phyloP scores from a whole-genome alignment of 2,113 vertebrate genomes.

The Crotalus helleri region DNA sequence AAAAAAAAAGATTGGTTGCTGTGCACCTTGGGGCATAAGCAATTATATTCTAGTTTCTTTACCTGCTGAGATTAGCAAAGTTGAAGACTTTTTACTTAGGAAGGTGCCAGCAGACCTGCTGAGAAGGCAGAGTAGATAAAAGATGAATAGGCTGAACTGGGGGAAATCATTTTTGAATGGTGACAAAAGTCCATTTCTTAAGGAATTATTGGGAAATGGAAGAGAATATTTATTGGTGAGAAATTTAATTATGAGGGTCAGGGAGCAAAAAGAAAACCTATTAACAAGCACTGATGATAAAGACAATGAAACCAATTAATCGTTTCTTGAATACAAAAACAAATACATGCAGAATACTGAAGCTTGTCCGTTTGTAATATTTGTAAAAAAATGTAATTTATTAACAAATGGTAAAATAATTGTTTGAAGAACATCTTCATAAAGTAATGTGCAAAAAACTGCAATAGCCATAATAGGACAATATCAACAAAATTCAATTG shows the following conservation, averaged over 20 bases:
- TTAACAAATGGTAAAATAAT: not conserved
- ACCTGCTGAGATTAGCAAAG: constrained; percentile 11
- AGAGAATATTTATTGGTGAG: not conserved
- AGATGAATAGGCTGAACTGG: not conserved
- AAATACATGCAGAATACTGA: not conserved
- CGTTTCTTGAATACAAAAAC: not conserved
- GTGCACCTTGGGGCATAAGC: not conserved
- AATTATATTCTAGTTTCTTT: constrained; percentile 5
- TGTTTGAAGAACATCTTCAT: not conserved
- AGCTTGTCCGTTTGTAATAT: not conserved
- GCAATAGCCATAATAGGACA: not conserved
- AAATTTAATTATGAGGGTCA: not conserved
- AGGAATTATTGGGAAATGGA: not conserved
- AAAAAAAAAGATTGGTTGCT: not conserved
- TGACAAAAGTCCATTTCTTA: not conserved
- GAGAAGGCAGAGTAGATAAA: not conserved
- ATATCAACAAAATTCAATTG: not conserved
- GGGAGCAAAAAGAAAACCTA: not conserved
- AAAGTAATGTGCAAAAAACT: not conserved
- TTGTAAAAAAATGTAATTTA: not conserved
- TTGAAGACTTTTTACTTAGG: not conserved
- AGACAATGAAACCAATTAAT: not conserved
- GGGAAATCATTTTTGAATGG: not conserved
- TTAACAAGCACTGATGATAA: not conserved
- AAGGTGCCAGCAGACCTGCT: not conserved